Percentiles rank a stretch among this genome's conserved stretches.
These are phyloP conservation scores for Drosophila birchii DNA, from an alignment of 2,888 invertebrate genomes.

Conservation along the genomic window DNA sequence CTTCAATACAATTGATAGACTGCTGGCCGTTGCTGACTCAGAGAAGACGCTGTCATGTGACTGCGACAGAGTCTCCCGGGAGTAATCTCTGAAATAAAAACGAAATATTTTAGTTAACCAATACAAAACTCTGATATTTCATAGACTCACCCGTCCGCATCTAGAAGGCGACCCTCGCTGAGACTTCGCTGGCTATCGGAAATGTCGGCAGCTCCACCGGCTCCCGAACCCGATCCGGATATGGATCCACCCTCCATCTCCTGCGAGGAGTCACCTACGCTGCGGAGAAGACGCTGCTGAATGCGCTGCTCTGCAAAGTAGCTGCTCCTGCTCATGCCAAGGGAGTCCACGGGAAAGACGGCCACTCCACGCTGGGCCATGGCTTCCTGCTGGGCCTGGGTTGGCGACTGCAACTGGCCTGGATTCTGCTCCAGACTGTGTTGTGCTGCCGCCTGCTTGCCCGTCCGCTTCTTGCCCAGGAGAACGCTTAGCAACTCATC, in stretches of 20 bases:
- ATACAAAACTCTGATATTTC: no score
- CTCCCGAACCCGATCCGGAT: constrained; percentile 44
- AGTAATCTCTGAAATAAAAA: constrained; percentile 84
- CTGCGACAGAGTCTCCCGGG: constrained; percentile 89
- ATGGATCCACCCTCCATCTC: constrained; percentile 60
- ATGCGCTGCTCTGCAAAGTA: constrained; percentile 77
- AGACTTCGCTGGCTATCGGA: constrained; percentile 84
- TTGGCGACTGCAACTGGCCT: constrained; percentile 12
- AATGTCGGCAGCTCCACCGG: constrained; percentile 75
- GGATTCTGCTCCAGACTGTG: constrained; percentile 22
- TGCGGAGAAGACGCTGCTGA: constrained; percentile 74
- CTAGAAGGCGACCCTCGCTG: constrained; percentile 83
- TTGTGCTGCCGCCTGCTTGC: constrained; percentile 48
- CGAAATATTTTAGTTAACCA: no score
- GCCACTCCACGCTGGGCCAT: constrained; percentile 77
- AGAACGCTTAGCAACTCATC: constrained; percentile 74
- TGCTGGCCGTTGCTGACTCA: constrained; percentile 85
- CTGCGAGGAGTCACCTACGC: constrained; percentile 80
- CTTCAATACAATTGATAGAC: constrained; percentile 84
- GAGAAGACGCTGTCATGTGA: constrained; percentile 97
- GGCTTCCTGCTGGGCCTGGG: constrained; percentile 47
- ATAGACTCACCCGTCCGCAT: constrained; percentile 83
- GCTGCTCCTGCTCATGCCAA: constrained; percentile 67
- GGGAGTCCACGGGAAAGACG: constrained; percentile 75
- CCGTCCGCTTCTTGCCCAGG: constrained; percentile 66